phyloP scores from a whole-genome alignment of 92 coral and sea anemone species.

The Pocillopora meandrina region DNA sequence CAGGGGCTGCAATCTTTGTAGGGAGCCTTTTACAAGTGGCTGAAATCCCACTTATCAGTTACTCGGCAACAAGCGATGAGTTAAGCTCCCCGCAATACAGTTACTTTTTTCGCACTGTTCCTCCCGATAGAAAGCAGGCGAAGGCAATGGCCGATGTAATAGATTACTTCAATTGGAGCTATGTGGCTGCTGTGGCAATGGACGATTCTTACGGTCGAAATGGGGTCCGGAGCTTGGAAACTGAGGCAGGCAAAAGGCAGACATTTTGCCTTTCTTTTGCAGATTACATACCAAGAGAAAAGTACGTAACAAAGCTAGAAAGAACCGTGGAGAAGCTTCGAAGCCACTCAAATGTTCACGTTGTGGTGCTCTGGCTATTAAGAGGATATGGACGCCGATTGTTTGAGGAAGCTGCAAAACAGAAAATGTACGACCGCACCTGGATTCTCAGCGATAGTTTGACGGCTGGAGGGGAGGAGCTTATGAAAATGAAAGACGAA shows the following conservation, averaged over 20 bases:
- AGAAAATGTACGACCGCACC: conserved; percentile 68
- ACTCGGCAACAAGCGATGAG: conserved; percentile 80
- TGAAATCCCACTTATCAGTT: conserved; percentile 68
- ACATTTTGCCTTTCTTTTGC: conserved; percentile 74
- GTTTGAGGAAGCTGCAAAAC: conserved; percentile 66
- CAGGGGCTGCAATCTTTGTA: conserved; percentile 66
- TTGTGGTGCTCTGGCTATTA: conserved; percentile 73
- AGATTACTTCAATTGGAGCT: conserved; percentile 14
- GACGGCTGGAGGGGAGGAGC: conserved; percentile 62
- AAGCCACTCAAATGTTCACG: conserved; percentile 60
- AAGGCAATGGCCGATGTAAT: conserved; percentile 22
- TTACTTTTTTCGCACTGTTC: conserved; percentile 11
- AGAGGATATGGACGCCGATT: conserved; percentile 69
- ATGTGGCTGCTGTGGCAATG: conserved; percentile 19
- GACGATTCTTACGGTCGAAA: conserved; percentile 18
- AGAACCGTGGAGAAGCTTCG: conserved; percentile 60
- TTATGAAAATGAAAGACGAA: conserved; percentile 23
- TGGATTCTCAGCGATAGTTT: conserved; percentile 78
- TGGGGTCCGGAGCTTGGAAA: not conserved
- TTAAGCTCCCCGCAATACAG: conserved; percentile 66
- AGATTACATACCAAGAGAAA: conserved; percentile 70
- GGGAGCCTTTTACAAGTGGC: conserved; percentile 76
- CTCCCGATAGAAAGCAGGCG: conserved; percentile 8
- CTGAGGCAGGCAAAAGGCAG: conserved; percentile 21
- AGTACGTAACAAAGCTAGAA: conserved; percentile 56